These are phyloP conservation scores for Oriolus oriolus DNA, from an alignment of 2,113 vertebrate species.

Conservation along the genomic window DNA sequence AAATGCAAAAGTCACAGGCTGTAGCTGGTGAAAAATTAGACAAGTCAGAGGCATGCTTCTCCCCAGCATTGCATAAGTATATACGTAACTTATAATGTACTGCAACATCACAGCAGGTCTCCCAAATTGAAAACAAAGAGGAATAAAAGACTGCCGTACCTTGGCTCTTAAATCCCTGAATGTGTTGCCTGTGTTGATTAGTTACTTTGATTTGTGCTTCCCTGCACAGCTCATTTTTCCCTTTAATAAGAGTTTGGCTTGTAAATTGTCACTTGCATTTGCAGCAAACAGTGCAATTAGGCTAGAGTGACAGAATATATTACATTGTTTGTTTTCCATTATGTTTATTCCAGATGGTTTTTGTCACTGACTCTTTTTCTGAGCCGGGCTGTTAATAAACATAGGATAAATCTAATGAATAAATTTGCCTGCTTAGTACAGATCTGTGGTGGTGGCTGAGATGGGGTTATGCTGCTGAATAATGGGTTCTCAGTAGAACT, in stretches of 20 bases:
- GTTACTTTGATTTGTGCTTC: slow-evolving; percentile 56
- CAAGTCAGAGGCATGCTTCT: not conserved
- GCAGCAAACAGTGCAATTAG: slow-evolving; percentile 55
- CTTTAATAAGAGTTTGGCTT: slow-evolving; percentile 41
- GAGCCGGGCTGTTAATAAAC: slow-evolving; percentile 46
- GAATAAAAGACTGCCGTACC: slow-evolving; percentile 28
- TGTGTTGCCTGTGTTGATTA: slow-evolving; percentile 44
- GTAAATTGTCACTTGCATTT: slow-evolving; percentile 55
- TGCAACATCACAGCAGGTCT: slow-evolving; percentile 42
- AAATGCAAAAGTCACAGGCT: not conserved
- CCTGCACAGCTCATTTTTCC: slow-evolving; percentile 29
- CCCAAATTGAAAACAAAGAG: slow-evolving; percentile 41
- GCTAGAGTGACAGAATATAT: slow-evolving; percentile 37
- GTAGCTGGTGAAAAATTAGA: not conserved
- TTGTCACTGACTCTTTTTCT: slow-evolving; percentile 49
- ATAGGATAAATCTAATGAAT: slow-evolving; percentile 46
- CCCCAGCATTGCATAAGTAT: not conserved
- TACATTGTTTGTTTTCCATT: slow-evolving; percentile 59
- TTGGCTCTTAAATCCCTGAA: slow-evolving; percentile 50
- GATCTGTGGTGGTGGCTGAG: not conserved
- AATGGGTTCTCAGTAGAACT: not conserved
- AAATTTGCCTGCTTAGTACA: not conserved
- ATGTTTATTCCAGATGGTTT: slow-evolving; percentile 62
- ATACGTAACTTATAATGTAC: not conserved
- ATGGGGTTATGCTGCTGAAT: not conserved